Conservation (phyloP, 1,140 invertebrate species). For the Ceratina calcarata region DNA sequence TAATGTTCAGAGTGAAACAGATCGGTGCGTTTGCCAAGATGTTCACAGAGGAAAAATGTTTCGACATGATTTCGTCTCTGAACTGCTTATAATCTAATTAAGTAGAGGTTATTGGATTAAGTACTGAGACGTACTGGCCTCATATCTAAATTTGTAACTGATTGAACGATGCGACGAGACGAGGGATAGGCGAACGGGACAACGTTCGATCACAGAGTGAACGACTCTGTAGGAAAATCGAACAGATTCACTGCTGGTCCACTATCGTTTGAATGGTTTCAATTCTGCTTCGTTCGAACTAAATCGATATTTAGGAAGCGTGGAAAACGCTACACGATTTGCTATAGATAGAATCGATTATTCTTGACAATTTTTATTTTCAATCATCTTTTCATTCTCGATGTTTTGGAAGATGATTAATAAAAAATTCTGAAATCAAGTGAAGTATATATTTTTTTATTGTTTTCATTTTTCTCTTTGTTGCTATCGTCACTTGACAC, state of each 20-base stretch:
- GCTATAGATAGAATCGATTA: slow-evolving; percentile 9
- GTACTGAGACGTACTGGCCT: too few species aligned
- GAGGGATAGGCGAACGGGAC: too few species aligned
- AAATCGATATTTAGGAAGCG: slow-evolving; percentile 31
- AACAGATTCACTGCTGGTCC: not conserved
- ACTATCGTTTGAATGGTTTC: not conserved
- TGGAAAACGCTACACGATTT: not conserved
- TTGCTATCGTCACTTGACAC: too few species aligned
- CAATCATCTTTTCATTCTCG: too few species aligned
- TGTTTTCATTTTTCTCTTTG: too few species aligned
- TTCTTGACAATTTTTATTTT: slow-evolving; percentile 18
- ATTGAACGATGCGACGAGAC: too few species aligned
- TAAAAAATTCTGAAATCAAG: too few species aligned
- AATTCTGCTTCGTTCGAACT: slow-evolving; percentile 20
- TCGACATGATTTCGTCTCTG: not conserved
- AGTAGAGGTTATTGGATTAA: too few species aligned
- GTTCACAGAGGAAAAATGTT: not conserved
- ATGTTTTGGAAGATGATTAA: too few species aligned
- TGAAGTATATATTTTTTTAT: too few species aligned
- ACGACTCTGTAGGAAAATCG: not conserved
- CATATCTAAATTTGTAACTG: too few species aligned
- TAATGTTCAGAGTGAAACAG: slow-evolving; percentile 9
- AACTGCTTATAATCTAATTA: not conserved
- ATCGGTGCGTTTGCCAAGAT: not conserved
- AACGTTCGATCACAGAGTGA: not conserved